A percentile compares a stretch with the other conserved stretches of the same genome.
These are phyloP conservation scores for Metaphire vulgaris DNA, from an alignment of 1,140 invertebrate species.

Conservation along the genomic window DNA sequence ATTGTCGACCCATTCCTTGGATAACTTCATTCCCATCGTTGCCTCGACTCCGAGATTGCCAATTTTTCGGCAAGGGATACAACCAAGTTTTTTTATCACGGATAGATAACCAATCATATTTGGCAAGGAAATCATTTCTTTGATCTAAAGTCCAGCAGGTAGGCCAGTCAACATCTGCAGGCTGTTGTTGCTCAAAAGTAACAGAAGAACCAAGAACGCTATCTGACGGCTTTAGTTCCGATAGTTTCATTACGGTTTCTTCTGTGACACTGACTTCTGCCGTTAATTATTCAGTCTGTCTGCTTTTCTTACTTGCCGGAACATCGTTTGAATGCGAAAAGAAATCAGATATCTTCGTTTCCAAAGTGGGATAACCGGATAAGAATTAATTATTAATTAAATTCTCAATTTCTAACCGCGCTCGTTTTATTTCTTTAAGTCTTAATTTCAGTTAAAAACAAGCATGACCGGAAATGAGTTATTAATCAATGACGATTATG, in stretches of 20 bases:
- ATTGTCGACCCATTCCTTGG: constrained; percentile 5
- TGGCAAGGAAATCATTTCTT: constrained; percentile 2
- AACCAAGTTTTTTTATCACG: constrained; percentile 9
- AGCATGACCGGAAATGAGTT: too few species aligned
- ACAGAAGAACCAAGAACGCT: too few species aligned
- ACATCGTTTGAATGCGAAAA: too few species aligned
- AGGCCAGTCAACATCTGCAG: constrained; percentile 1
- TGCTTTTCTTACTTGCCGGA: constrained; percentile 29
- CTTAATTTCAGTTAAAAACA: too few species aligned
- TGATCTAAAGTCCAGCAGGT: constrained; percentile 14
- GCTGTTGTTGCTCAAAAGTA: too few species aligned
- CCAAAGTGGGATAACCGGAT: too few species aligned
- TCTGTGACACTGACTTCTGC: constrained; percentile 8
- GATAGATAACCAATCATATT: background rate
- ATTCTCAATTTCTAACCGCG: too few species aligned
- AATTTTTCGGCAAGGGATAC: constrained; percentile 23
- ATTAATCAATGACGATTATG: too few species aligned
- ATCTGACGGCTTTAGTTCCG: constrained; percentile 25
- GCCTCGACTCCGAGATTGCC: constrained; percentile 56
- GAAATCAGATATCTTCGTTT: too few species aligned
- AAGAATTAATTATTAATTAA: too few species aligned
- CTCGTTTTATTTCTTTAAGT: too few species aligned
- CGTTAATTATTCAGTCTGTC: constrained; percentile 32
- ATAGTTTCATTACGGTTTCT: constrained; percentile 11
- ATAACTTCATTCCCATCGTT: constrained; percentile 58